phyloP scores from a whole-genome alignment of 2,113 vertebrate genomes.

The Oceanodroma tethys region DNA sequence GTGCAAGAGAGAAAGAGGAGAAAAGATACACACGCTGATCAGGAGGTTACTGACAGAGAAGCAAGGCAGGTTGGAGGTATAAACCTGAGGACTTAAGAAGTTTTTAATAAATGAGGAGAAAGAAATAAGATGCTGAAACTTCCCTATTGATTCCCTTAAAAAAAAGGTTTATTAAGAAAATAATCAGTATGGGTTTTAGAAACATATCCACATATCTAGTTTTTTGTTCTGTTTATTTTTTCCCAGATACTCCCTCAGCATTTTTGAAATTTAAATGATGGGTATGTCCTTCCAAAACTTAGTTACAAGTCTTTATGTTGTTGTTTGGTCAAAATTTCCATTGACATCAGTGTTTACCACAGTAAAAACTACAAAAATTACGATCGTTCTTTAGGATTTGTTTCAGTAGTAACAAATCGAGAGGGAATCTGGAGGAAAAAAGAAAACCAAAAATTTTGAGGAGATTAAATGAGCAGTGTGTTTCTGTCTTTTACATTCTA shows the following conservation, averaged over 20 bases:
- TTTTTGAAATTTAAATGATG: neutral
- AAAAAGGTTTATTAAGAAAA: neutral
- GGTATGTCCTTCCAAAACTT: neutral
- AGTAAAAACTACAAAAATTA: neutral
- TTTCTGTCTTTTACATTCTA: neutral
- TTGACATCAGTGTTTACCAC: neutral
- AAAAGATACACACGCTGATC: rapidly evolving
- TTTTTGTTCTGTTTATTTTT: neutral
- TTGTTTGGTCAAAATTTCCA: neutral
- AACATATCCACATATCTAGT: neutral
- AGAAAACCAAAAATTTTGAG: neutral
- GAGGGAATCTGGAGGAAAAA: neutral
- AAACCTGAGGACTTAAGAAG: neutral
- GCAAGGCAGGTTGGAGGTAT: neutral
- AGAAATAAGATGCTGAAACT: neutral
- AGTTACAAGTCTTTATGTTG: neutral
- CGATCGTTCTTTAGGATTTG: neutral
- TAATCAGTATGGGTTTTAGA: neutral
- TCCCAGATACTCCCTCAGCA: neutral
- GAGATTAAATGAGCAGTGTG: neutral
- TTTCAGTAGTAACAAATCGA: neutral
- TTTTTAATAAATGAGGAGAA: neutral
- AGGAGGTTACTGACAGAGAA: neutral
- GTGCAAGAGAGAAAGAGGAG: neutral
- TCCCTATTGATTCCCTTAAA: neutral